Conservation (phyloP, 2,888 invertebrate species). For the Buathra laborator region DNA sequence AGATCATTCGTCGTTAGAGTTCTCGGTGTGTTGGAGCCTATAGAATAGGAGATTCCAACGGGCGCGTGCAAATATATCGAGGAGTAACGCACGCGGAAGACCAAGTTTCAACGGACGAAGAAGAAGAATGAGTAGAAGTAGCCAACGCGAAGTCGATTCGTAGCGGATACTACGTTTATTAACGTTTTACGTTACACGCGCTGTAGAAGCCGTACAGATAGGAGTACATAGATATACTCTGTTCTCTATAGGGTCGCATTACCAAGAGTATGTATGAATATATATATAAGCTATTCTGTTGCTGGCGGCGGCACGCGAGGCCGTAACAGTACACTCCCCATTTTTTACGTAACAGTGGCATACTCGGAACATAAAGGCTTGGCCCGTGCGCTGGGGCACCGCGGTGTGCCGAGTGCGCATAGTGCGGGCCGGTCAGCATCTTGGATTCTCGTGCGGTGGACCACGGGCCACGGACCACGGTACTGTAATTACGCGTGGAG, state of each 20-base stretch:
- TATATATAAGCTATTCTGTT: constrained; percentile 52
- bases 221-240: constrained; percentile 7
- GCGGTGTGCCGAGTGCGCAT: constrained; percentile 19
- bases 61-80: constrained; percentile 66
- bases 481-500: constrained; percentile 46
- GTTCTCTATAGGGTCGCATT: constrained; percentile 22
- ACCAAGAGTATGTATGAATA: constrained; percentile 14
- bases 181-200: constrained; percentile 63
- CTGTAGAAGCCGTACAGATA: constrained; percentile 14
- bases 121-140: constrained; percentile 55
- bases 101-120: constrained; percentile 34
- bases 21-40: not conserved
- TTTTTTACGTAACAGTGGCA: constrained; percentile 70
- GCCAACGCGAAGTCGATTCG: constrained; percentile 59
- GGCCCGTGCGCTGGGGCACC: constrained; percentile 63
- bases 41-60: constrained; percentile 54
- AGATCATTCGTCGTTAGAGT: constrained; percentile 29
- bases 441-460: constrained; percentile 26
- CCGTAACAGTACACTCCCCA: constrained; percentile 65
- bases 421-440: constrained; percentile 29
- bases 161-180: constrained; percentile 68
- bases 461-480: not conserved
- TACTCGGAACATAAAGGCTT: constrained; percentile 70
- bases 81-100: constrained; percentile 68
- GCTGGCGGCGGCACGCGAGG: constrained; percentile 65